Evolutionary conservation across 1,140 invertebrate genomes (phyloP).

Genomic region (Latrodectus geometricus): DNA sequence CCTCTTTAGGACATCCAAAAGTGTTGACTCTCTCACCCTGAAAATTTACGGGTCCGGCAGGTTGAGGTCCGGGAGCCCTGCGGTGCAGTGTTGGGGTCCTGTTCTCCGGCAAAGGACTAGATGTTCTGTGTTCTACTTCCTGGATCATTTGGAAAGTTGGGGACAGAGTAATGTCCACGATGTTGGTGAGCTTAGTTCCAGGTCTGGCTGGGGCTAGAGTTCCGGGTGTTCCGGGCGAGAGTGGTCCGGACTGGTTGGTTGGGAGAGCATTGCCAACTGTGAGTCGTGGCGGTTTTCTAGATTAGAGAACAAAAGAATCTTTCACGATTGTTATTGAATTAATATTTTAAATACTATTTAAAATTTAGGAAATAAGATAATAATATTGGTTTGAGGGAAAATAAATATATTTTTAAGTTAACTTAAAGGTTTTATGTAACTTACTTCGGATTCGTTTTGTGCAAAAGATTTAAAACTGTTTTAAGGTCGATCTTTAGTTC

Average conservation of each 20-base stretch:
- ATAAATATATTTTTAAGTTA: too few relatives aligned
- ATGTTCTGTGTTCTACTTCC: conserved; percentile 47
- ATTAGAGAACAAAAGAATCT: background rate
- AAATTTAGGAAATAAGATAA: too few relatives aligned
- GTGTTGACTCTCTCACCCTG: conserved; percentile 25
- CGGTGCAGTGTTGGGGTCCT: conserved; percentile 20
- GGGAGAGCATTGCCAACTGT: conserved; percentile 3
- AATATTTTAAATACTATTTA: too few relatives aligned
- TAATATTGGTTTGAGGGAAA: too few relatives aligned
- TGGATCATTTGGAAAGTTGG: conserved; percentile 64
- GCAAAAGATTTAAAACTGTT: too few relatives aligned
- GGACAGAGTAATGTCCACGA: conserved; percentile 63
- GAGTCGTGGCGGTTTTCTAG: background rate
- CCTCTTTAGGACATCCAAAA: conserved; percentile 41
- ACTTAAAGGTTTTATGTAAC: too few relatives aligned
- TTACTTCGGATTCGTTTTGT: too few relatives aligned
- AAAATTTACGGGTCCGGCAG: background rate
- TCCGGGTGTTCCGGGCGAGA: conserved; percentile 40
- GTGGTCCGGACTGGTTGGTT: background rate
- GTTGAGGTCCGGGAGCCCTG: background rate
- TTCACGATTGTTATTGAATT: too few relatives aligned
- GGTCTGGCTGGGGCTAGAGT: conserved; percentile 21
- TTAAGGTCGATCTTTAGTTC: too few relatives aligned
- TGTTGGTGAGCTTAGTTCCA: conserved; percentile 42
- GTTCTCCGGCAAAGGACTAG: conserved; percentile 6